Evolutionary conservation across 2,888 invertebrate genomes (phyloP), one percentile per base, ranked within the genome.

Genomic region (Oegoconia quadripuncta): DNA sequence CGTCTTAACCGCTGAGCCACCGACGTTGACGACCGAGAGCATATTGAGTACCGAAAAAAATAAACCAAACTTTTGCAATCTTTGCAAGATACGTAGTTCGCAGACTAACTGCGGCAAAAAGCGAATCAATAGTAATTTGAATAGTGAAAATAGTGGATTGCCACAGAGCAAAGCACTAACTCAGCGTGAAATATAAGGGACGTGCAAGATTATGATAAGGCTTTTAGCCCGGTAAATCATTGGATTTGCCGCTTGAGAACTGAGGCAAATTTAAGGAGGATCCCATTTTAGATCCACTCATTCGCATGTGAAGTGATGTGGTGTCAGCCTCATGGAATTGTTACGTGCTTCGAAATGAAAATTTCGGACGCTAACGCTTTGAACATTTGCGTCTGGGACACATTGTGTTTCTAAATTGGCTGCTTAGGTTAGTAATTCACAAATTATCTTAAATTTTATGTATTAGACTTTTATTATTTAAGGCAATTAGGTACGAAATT

Each of bases 181-280:
- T 75, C 70, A 59, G 62, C 70, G 68, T 82, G 68, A 86, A 82
- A 80, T 84, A 86, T 79, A 79, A 78, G 77, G 68, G 78, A 82
- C 80, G 79, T 84, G 84, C 69, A 59, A 81, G 82, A 86, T 83
- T 83, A 83, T 78, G 84, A 84, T 84, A 86, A 82, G 79, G 75
- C 72, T 62, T n/a, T 71, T 66, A 71, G 69, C 73, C 60, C 67
- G 63, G 69, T 86, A 82, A 83, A 83, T 86, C 80, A 84, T 73
- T 65, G 81, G 84, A 84, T 83, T 83, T 82, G 71, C 76, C 72
- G 68, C 70, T 59, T 65, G 73, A 74, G 71, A 71, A 74, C 74
- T 66, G 75, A 73, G 64, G 75, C 74, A 75, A 83, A 80, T 80
- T 81, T 77, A 74, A 75, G 73, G 71, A 69, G 68, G 61, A 64